phyloP scores from a whole-genome alignment of 1,140 invertebrate genomes.

The Drosophila auraria region DNA sequence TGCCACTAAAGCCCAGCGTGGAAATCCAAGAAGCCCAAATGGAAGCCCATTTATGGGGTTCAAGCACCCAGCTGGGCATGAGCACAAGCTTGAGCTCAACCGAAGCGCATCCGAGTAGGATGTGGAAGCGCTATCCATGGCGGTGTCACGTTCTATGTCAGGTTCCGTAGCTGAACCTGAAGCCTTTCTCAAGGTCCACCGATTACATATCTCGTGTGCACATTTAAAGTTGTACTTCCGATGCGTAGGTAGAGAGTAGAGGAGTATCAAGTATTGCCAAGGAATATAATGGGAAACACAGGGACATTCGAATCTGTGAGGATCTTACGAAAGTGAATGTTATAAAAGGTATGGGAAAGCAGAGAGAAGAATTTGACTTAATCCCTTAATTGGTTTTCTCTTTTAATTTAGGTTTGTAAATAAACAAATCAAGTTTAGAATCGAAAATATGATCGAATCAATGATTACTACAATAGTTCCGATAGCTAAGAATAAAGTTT shows the following conservation, averaged over 20 bases:
- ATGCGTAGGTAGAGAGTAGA: conserved; percentile 2
- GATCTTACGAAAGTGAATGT: neutral
- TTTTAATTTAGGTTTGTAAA: no score
- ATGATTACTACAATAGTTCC: no score
- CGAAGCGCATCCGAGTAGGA: conserved; percentile 31
- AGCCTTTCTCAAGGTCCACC: conserved; percentile 53
- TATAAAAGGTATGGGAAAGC: neutral
- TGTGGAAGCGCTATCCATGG: conserved; percentile 14
- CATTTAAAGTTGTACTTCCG: conserved; percentile 35
- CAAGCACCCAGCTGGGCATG: conserved; percentile 46
- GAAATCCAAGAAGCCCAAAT: conserved; percentile 31
- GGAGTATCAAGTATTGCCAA: neutral
- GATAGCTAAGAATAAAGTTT: no score
- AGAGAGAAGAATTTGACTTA: no score
- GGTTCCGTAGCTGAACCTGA: conserved; percentile 40
- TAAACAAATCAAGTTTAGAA: no score
- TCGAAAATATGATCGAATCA: no score
- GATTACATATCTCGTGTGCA: conserved; percentile 25
- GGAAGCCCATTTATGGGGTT: conserved; percentile 42
- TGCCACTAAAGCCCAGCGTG: conserved; percentile 28
- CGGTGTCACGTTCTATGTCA: conserved; percentile 38
- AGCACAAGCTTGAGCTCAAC: conserved; percentile 34
- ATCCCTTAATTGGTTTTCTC: no score
- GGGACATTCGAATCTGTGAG: neutral
- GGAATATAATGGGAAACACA: neutral